Base-by-base conservation (phyloP, 2,797 vertebrate species). In the Muraenolepis orangiensis region DNA sequence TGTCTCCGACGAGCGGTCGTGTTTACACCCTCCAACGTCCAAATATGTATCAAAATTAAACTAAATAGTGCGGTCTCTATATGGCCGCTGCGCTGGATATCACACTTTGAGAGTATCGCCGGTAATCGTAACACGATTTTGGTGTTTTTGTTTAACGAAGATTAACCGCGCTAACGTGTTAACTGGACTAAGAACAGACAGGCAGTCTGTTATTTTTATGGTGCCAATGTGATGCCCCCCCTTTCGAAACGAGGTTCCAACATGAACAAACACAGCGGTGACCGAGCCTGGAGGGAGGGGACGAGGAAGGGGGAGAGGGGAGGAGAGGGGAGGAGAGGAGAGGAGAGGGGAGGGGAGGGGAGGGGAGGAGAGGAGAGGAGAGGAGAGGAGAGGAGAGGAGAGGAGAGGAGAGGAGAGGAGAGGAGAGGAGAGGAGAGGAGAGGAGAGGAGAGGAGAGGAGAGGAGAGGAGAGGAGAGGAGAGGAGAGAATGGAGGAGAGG, bases 261-360 rank as follows among this genome's bases (percentile, higher is more conserved):
- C 89, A 87, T 87, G 80, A 90, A 85, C 86, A 91, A 92, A 91
- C 90, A 92, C 84, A 82, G 86, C 34, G 80, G 85, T 81, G 84
- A 84, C 81, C 84, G 84, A 87, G 82, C 76, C n/a, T n/a, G 88
- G 89, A 40, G 86, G 87, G 82, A 85, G 83, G 84, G 89, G 87
- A 74, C 69, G 32, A 14, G 13, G 38, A 12, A 13, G 38, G 38
- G 38, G 66, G 86, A 86, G 82, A 12, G 66, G 86, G 87, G 82
- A 86, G 84, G n/a, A n/a, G n/a, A n/a, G n/a, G n/a, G n/a, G n/a
- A n/a, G n/a, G n/a, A n/a, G n/a, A n/a, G n/a, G n/a, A n/a, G n/a
- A n/a, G n/a, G n/a, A n/a, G n/a, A n/a, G 91, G 83, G 91, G 89
- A 89, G 86, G 89, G 87, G 82, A 90, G 84, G 87, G 82, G 90